Percentiles rank a stretch among this genome's conserved stretches.
Evolutionary conservation across 2,888 invertebrate species (phyloP).

Genomic region (Lithophane ornitopus): DNA sequence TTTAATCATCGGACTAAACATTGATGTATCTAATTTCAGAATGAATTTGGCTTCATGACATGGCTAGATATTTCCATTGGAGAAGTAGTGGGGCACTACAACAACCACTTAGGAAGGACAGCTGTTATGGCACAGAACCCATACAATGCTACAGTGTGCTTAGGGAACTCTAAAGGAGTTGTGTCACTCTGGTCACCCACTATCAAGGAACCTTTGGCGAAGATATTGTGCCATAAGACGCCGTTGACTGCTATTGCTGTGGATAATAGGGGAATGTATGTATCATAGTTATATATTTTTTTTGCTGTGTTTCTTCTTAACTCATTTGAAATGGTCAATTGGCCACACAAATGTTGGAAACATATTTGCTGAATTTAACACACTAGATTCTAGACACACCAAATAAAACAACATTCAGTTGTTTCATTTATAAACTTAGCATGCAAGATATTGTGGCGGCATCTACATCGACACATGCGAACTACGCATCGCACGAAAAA

Average conservation of each 20-base stretch:
- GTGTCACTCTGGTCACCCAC: conserved; percentile 99
- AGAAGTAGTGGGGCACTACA: conserved; percentile 94
- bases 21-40: conserved; percentile 80
- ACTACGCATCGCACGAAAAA: too few species aligned
- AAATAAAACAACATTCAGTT: too few species aligned
- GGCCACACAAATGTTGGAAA: neutral
- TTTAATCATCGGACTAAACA: too few species aligned
- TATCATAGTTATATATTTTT: conserved; percentile 56
- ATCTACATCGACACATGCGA: too few species aligned
- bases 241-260: conserved; percentile 95
- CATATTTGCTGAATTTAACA: neutral
- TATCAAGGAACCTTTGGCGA: conserved; percentile 95
- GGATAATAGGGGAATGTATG: conserved; percentile 95
- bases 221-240: conserved; percentile 97
- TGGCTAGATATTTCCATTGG: conserved; percentile 99
- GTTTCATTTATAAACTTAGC: too few species aligned
- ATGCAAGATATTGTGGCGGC: too few species aligned
- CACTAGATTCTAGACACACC: too few species aligned
- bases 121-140: conserved; percentile 98
- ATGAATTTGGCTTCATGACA: conserved; percentile 94
- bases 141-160: conserved; percentile 96
- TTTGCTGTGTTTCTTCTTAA: neutral
- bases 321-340: neutral
- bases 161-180: conserved; percentile 97
- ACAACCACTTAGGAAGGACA: conserved; percentile 94